Conservation (phyloP, 2,888 invertebrate species). For the Aleiodes leptofemur region DNA sequence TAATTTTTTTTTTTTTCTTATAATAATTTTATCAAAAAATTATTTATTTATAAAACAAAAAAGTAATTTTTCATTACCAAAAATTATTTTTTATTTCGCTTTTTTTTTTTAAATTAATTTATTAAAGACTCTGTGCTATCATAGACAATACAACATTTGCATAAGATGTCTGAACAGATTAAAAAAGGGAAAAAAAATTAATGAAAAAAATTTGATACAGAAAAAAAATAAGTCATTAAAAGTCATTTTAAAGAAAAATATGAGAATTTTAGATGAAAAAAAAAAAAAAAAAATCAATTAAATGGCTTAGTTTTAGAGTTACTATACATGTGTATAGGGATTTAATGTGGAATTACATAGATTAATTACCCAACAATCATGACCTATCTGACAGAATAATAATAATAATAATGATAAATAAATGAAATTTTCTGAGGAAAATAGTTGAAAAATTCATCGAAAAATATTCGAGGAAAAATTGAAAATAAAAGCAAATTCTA, state of each 20-base stretch:
- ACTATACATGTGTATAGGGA: conserved; percentile 44
- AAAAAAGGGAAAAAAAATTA: conserved; percentile 26
- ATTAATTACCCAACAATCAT: conserved; percentile 42
- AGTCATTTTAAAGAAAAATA: conserved; percentile 30
- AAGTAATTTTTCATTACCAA: not conserved
- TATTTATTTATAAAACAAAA: conserved; percentile 4
- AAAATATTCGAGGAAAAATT: conserved; percentile 1
- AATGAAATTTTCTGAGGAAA: conserved; percentile 24
- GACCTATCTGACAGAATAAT: conserved; percentile 32
- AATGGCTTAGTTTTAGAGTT: conserved; percentile 44
- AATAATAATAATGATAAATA: conserved; percentile 22
- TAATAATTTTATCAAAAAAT: not conserved
- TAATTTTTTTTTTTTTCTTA: not conserved
- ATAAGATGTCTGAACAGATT: conserved; percentile 58
- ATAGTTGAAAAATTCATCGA: conserved; percentile 11
- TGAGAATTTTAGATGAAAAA: not conserved
- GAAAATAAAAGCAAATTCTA: conserved; percentile 7
- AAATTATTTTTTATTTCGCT: conserved; percentile 2
- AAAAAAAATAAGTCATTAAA: conserved; percentile 12
- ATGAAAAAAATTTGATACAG: conserved; percentile 39
- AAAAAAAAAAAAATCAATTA: conserved; percentile 51
- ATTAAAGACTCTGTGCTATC: conserved; percentile 59
- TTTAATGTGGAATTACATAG: conserved; percentile 45
- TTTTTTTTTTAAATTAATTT: not conserved
- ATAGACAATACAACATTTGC: conserved; percentile 70